Conservation (phyloP, 2,888 invertebrate genomes). For the Nematopogon swammerdamellus region DNA sequence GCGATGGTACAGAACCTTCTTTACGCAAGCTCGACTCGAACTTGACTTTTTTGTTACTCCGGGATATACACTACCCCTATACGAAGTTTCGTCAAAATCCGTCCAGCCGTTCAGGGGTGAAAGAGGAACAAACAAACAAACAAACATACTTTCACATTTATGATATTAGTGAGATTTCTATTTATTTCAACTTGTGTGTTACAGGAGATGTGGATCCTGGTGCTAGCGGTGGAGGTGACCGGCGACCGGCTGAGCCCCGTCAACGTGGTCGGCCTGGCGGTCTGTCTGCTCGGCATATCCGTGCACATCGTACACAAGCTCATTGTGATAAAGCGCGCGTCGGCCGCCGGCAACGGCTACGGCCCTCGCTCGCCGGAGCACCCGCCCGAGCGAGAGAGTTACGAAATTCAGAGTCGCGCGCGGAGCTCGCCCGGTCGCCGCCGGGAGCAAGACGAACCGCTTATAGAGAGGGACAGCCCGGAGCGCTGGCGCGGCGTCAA, state of each 20-base stretch:
- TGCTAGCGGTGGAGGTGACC: constrained; percentile 82
- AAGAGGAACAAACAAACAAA: no score
- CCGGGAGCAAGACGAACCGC: constrained; percentile 27
- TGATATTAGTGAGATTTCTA: no score
- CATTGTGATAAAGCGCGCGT: constrained; percentile 24
- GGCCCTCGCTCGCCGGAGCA: background rate
- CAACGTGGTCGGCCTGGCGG: constrained; percentile 80
- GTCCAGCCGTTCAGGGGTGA: no score
- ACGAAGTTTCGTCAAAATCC: no score
- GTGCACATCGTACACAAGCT: constrained; percentile 79
- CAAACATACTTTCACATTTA: no score
- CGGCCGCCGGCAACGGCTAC: constrained; percentile 19
- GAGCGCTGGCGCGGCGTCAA: constrained; percentile 23
- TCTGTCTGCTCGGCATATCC: constrained; percentile 86
- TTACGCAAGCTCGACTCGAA: no score
- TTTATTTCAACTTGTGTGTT: no score
- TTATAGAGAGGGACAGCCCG: constrained; percentile 22
- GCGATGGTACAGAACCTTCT: no score
- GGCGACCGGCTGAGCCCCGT: constrained; percentile 80
- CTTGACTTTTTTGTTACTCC: no score
- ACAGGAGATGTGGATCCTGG: constrained; percentile 90
- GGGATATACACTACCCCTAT: no score
- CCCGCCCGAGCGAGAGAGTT: no score
- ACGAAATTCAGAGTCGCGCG: constrained; percentile 11
- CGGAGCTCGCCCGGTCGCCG: constrained; percentile 8